Evolutionary conservation across 2,113 vertebrate species (phyloP).

Genomic region (Gopherus flavomarginatus): DNA sequence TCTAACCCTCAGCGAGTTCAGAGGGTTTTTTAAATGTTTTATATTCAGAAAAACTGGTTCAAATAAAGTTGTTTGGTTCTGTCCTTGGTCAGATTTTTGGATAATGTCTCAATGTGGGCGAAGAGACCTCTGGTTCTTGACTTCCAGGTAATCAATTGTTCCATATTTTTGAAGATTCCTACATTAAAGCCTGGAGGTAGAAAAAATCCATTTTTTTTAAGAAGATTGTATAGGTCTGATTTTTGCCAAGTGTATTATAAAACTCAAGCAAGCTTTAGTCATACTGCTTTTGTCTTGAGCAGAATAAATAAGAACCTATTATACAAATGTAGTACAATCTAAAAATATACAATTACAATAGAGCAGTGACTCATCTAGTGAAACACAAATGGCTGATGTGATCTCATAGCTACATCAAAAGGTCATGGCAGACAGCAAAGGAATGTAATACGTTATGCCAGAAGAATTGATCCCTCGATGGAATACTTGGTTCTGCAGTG

Average conservation of each 20-base stretch:
- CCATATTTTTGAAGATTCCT: rapidly evolving
- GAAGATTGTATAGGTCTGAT: neutral
- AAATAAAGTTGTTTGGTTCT: conserved; percentile 31
- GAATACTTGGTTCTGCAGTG: neutral
- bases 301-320: neutral
- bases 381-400: neutral
- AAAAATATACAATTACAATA: neutral
- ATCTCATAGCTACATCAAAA: neutral
- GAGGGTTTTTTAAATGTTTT: neutral
- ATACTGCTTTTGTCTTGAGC: neutral
- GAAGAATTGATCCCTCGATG: conserved; percentile 39
- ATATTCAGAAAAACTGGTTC: neutral
- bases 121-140: neutral
- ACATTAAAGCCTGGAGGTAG: neutral
- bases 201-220: neutral
- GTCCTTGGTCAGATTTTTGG: neutral
- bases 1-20: rapidly evolving
- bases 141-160: neutral
- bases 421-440: conserved; percentile 18
- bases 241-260: neutral
- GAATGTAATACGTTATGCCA: neutral
- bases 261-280: neutral
- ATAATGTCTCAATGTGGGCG: neutral
- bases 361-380: neutral
- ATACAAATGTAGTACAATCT: neutral